Conservation (phyloP, 1,140 invertebrate genomes). For the Caenorhabditis remanei region DNA sequence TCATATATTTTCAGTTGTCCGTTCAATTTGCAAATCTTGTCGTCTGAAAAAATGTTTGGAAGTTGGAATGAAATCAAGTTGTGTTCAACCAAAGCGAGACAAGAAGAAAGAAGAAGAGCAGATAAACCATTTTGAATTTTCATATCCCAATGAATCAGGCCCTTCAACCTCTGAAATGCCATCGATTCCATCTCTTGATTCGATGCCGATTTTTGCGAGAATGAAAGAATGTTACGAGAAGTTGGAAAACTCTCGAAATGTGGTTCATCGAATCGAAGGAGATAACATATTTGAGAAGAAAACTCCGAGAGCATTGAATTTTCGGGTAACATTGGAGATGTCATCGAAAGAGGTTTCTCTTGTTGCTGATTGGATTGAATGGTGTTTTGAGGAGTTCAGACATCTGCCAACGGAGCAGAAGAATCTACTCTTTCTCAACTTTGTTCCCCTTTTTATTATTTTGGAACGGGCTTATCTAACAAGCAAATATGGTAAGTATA, state of each 20-base stretch:
- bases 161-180: neutral
- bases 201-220: constrained; percentile 37
- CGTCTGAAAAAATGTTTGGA: constrained; percentile 97
- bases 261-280: constrained; percentile 35
- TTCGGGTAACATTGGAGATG: neutral
- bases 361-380: constrained; percentile 48
- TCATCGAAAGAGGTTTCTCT: constrained; percentile 5
- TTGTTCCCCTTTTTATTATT: constrained; percentile 13
- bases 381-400: constrained; percentile 26
- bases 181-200: neutral
- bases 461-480: constrained; percentile 34
- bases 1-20: neutral
- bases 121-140: neutral
- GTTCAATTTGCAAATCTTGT: constrained; percentile 88
- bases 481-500: neutral
- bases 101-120: neutral
- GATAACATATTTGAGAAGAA: constrained; percentile 57
- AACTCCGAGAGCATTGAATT: neutral
- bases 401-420: constrained; percentile 32
- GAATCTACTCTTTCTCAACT: constrained; percentile 32
- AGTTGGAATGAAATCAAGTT: constrained; percentile 82
- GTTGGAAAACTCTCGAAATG: constrained; percentile 57
- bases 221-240: constrained; percentile 10
- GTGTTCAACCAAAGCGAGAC: neutral
- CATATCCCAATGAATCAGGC: neutral